Evolutionary conservation across 2,888 invertebrate genomes (phyloP).

Genomic region (Pheosia gnoma): DNA sequence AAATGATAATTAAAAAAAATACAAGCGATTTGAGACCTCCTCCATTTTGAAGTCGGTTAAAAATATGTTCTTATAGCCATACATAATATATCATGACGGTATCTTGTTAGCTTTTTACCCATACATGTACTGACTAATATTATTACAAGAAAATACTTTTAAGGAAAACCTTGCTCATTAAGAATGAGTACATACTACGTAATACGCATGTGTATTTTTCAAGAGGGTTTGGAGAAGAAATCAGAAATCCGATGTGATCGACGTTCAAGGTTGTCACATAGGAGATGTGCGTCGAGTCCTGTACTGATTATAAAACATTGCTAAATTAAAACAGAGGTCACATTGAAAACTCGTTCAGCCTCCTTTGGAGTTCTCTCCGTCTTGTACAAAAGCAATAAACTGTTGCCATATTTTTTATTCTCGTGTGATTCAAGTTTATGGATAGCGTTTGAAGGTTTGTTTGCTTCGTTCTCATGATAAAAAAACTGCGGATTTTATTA

Average conservation of each 20-base stretch:
- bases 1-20: no score
- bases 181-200: slow-evolving; percentile 11
- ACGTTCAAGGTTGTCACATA: slow-evolving; percentile 51
- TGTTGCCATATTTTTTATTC: slow-evolving; percentile 7
- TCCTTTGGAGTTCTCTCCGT: slow-evolving; percentile 19
- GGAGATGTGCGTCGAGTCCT: background rate
- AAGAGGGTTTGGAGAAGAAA: no score
- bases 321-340: slow-evolving; percentile 56
- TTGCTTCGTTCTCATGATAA: slow-evolving; percentile 35
- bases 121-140: background rate
- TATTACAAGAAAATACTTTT: slow-evolving; percentile 18
- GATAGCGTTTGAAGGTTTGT: background rate
- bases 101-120: background rate
- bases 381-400: slow-evolving; percentile 23
- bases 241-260: slow-evolving; percentile 35
- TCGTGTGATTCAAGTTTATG: background rate
- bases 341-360: slow-evolving; percentile 41
- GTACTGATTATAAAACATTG: slow-evolving; percentile 45
- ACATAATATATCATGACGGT: background rate
- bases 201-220: no score
- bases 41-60: no score
- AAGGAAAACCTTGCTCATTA: slow-evolving; percentile 27
- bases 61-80: no score
- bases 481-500: slow-evolving; percentile 29
- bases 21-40: no score